phyloP scores from a whole-genome alignment of 2,888 invertebrate species.

The Himalopsyche kuldschensis region DNA sequence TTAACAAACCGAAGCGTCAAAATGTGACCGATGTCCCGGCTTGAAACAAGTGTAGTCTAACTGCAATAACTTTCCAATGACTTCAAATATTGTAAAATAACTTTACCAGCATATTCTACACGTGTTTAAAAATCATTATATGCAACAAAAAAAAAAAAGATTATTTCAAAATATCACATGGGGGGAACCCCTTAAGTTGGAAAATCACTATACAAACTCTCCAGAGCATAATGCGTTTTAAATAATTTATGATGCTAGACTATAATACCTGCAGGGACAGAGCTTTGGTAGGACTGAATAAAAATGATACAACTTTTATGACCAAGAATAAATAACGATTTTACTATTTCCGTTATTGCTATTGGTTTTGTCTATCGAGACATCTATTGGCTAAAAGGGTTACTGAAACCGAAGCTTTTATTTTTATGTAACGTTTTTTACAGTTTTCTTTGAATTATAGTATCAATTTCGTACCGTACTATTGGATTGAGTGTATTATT shows the following conservation, averaged over 20 bases:
- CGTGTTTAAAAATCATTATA: too few relatives aligned
- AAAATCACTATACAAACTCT: not conserved
- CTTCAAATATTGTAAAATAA: too few relatives aligned
- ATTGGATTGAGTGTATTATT: not conserved
- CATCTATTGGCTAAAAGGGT: not conserved
- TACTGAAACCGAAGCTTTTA: not conserved
- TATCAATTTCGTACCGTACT: not conserved
- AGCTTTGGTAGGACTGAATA: not conserved
- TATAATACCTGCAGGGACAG: not conserved
- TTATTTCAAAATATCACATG: too few relatives aligned
- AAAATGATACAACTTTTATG: not conserved
- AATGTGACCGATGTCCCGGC: too few relatives aligned
- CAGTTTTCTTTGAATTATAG: not conserved
- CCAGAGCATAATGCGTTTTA: not conserved
- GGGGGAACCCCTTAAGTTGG: not conserved
- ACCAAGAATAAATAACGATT: not conserved
- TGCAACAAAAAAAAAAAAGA: too few relatives aligned
- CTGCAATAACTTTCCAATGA: too few relatives aligned
- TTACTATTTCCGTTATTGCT: not conserved
- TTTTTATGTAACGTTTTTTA: not conserved
- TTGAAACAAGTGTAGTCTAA: too few relatives aligned
- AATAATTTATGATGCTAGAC: not conserved
- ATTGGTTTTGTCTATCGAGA: not conserved
- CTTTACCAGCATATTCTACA: too few relatives aligned
- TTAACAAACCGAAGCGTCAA: too few relatives aligned